A percentile compares a stretch with the other conserved stretches of the same genome.
Conservation (phyloP, 2,113 vertebrate species). For the Ceyx melanurus region DNA sequence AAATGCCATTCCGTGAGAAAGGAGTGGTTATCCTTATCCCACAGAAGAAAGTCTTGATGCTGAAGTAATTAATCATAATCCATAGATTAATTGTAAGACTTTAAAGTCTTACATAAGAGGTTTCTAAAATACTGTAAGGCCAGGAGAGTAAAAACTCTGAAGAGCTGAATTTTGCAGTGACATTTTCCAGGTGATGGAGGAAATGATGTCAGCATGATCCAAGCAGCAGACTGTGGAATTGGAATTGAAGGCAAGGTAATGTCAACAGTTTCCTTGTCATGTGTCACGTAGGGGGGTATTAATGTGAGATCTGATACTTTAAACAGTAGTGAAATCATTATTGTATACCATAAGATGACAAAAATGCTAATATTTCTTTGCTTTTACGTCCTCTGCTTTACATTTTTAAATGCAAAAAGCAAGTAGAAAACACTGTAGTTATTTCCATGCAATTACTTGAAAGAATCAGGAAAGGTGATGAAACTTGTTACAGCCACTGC, state of each 20-base stretch:
- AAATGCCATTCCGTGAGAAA: not conserved
- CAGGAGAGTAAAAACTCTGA: not conserved
- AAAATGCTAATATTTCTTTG: not conserved
- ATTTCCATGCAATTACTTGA: not conserved
- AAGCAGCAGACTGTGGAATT: conserved; percentile 91
- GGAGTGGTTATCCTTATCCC: not conserved
- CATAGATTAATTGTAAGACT: not conserved
- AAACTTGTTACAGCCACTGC: not conserved
- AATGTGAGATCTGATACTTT: not conserved
- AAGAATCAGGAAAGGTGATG: not conserved
- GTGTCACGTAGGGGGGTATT: not conserved
- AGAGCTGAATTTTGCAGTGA: not conserved
- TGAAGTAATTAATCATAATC: not conserved
- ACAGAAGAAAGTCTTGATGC: not conserved
- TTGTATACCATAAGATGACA: not conserved
- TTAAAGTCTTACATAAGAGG: not conserved
- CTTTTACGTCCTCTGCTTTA: not conserved
- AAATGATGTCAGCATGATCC: conserved; percentile 99
- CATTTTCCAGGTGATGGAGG: conserved; percentile 89
- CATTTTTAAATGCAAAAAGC: not conserved
- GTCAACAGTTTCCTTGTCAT: not conserved
- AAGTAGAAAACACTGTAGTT: not conserved
- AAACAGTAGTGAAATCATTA: not conserved
- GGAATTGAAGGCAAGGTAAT: conserved; percentile 94
- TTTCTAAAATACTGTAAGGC: not conserved